A percentile compares a stretch with the other conserved stretches of the same genome.
These are phyloP conservation scores for Poecile atricapillus DNA, from an alignment of 2,113 vertebrate species.

Conservation along the genomic window DNA sequence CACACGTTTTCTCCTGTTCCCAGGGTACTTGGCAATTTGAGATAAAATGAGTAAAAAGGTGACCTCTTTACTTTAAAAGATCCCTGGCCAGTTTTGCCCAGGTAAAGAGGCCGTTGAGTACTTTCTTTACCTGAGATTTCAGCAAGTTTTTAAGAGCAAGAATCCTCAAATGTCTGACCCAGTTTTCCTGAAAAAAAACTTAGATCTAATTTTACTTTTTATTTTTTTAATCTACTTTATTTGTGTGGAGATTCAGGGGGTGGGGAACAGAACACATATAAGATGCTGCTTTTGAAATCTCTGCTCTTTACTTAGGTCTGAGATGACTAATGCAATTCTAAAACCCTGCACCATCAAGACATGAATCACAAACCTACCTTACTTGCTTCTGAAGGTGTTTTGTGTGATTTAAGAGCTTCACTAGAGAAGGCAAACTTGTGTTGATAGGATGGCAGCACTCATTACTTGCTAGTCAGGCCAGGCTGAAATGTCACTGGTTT, in stretches of 20 bases:
- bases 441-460: not conserved
- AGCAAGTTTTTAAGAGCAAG: not conserved
- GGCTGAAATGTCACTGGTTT: conserved; percentile 33
- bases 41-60: conserved; percentile 22
- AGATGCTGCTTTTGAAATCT: not conserved
- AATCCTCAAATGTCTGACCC: not conserved
- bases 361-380: not conserved
- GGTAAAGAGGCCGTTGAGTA: not conserved
- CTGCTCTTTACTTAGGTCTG: not conserved
- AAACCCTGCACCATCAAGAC: not conserved
- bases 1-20: not conserved
- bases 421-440: not conserved
- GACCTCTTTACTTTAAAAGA: conserved; percentile 19
- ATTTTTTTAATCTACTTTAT: not conserved
- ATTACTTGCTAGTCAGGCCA: not conserved
- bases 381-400: not conserved
- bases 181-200: not conserved
- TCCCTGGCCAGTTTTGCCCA: not conserved
- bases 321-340: not conserved
- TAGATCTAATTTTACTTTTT: not conserved
- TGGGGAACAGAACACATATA: not conserved
- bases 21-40: not conserved
- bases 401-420: not conserved
- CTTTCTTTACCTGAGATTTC: conserved; percentile 11
- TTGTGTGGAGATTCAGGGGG: not conserved